These are phyloP conservation scores for Drosophila longiperda DNA, from an alignment of 2,888 invertebrate genomes.

Conservation along the genomic window DNA sequence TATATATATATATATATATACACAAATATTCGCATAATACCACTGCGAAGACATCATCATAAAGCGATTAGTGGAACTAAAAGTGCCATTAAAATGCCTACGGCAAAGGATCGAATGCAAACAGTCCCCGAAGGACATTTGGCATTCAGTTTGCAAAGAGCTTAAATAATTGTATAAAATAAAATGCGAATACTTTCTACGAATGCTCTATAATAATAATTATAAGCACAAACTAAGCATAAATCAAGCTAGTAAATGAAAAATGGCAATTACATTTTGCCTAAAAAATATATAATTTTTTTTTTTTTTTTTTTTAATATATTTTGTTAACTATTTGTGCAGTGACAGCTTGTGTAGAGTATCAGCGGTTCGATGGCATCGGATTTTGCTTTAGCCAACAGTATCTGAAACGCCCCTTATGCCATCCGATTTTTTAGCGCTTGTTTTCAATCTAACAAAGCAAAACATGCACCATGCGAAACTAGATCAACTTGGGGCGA, in stretches of 20 bases:
- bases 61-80: slow-evolving; percentile 76
- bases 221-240: not conserved
- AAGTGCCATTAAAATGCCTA: slow-evolving; percentile 75
- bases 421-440: slow-evolving; percentile 27
- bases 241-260: not conserved
- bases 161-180: slow-evolving; percentile 28
- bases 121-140: slow-evolving; percentile 42
- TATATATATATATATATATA: not conserved
- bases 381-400: not conserved
- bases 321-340: not conserved
- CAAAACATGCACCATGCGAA: slow-evolving; percentile 39
- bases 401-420: slow-evolving; percentile 5
- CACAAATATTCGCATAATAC: slow-evolving; percentile 4
- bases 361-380: slow-evolving; percentile 9
- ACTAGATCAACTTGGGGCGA: slow-evolving; percentile 56
- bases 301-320: not conserved
- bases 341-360: slow-evolving; percentile 16
- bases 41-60: slow-evolving; percentile 69
- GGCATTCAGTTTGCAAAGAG: slow-evolving; percentile 14
- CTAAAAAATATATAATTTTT: not conserved
- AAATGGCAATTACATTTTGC: not conserved
- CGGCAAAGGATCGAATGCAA: slow-evolving; percentile 32
- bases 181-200: slow-evolving; percentile 40
- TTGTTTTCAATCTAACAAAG: slow-evolving; percentile 39
- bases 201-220: not conserved